Conservation (phyloP, 2,113 vertebrate genomes). For the Tragelaphus strepsiceros region DNA sequence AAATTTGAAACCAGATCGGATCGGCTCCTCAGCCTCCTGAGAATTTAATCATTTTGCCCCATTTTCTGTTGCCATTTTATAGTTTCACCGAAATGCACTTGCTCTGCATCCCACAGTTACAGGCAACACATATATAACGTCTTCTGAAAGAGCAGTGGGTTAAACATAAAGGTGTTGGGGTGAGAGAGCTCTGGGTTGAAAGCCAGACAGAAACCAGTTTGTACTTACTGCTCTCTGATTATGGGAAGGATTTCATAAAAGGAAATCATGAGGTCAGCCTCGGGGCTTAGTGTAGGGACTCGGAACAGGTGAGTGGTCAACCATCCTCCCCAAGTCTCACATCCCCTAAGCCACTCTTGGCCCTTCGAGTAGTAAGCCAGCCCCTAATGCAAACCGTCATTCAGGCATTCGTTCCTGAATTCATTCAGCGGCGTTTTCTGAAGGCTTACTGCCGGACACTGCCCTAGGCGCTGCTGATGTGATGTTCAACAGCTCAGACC, state of each 20-base stretch:
- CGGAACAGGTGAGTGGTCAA: background rate
- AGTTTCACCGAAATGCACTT: background rate
- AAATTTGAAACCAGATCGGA: background rate
- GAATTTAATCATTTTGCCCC: background rate
- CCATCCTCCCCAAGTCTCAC: background rate
- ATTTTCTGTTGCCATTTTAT: background rate
- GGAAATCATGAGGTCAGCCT: background rate
- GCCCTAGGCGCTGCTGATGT: background rate
- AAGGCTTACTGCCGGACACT: background rate
- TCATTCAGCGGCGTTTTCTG: background rate
- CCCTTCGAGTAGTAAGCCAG: background rate
- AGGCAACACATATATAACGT: background rate
- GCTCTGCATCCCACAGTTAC: background rate
- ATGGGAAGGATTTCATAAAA: background rate
- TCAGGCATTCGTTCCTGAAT: background rate
- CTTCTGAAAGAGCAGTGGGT: background rate
- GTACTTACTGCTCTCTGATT: background rate
- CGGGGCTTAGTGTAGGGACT: background rate
- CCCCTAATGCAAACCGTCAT: background rate
- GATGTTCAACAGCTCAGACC: background rate
- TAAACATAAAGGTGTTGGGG: background rate
- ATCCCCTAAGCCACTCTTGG: background rate
- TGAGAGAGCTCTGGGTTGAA: background rate
- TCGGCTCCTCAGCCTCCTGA: background rate
- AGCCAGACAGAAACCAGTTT: background rate